Evolutionary conservation across 2,113 vertebrate species (phyloP), one percentile per base, ranked within the genome.

Genomic region (Megaceryle maxima): DNA sequence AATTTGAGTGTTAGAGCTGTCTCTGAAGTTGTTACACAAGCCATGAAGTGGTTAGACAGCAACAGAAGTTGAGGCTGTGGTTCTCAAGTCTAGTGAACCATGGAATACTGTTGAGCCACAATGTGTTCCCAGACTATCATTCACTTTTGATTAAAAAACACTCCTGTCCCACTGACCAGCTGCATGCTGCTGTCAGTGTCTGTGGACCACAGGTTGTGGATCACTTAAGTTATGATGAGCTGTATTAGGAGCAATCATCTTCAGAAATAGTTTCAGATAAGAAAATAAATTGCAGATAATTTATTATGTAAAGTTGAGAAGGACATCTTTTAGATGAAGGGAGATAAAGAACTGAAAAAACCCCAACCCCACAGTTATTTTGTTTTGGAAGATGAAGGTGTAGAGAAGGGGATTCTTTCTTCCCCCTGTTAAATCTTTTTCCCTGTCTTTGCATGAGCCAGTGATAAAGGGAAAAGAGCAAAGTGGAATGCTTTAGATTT

Each of bases 81-180:
- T 63, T 90, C n/a, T 56, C 25, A 7, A 72, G 41, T 55, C 35
- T 17, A 12, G 57, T 29, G 62, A 76, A 25, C 11, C 57, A 35
- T 46, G 68, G 50, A 4, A 12, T 86, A 7, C 37, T 83, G 44
- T 62, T 28, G 70, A 57, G 21, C 74, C 82, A 50, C 64, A 53
- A 0, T 3, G 4, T 8, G 1, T 41, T 67, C 21, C 13, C 26
- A 72, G 70, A 15, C n/a, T 8, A 13, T 28, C 9, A 1, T n/a
- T 14, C 12, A 14, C 17, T 31, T 92, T 82, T 39, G 51, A 31
- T 67, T 31, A 43, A 60, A 57, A 67, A n/a, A 3, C 22, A 3
- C 13, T 81, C 4, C 12, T 16, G 57, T 67, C 33, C 41, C 24
- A 25, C 4, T 51, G 82, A 59, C 48, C 21, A 31, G 37, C 48